Percentiles rank a stretch among this genome's conserved stretches.
phyloP scores from a whole-genome alignment of 2,113 vertebrate species.

The Gnathonemus longibarbis region DNA sequence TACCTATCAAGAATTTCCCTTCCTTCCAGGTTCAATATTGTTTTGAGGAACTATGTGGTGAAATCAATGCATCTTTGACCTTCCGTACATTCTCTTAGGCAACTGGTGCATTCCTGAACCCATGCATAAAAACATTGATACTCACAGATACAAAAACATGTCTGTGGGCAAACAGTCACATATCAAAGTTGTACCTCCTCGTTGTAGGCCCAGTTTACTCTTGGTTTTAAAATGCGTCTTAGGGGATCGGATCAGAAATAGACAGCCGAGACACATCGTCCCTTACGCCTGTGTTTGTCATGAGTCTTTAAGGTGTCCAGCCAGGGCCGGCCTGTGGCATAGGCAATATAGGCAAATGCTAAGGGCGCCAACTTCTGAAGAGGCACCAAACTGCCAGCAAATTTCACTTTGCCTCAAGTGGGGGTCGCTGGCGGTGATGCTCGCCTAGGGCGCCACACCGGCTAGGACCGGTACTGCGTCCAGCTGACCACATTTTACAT shows the following conservation, averaged over 20 bases:
- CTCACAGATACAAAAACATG: background rate
- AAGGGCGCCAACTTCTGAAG: no score
- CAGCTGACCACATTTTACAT: background rate
- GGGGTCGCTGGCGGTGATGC: no score
- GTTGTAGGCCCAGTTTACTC: background rate
- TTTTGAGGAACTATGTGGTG: background rate
- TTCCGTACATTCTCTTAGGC: background rate
- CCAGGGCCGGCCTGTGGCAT: background rate
- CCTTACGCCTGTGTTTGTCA: background rate
- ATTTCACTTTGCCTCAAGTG: no score
- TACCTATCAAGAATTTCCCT: background rate
- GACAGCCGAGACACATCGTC: background rate
- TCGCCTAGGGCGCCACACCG: no score
- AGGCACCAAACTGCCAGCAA: no score
- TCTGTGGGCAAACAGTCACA: background rate
- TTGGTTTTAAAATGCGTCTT: background rate
- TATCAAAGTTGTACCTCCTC: background rate
- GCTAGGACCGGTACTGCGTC: background rate
- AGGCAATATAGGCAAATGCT: no score
- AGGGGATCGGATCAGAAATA: background rate
- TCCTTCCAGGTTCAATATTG: background rate
- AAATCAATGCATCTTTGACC: background rate
- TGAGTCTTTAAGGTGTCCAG: background rate
- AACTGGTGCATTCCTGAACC: background rate
- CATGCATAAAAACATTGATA: background rate